Evolutionary conservation across 2,888 invertebrate species (phyloP).

Genomic region (Hetaerina titia): DNA sequence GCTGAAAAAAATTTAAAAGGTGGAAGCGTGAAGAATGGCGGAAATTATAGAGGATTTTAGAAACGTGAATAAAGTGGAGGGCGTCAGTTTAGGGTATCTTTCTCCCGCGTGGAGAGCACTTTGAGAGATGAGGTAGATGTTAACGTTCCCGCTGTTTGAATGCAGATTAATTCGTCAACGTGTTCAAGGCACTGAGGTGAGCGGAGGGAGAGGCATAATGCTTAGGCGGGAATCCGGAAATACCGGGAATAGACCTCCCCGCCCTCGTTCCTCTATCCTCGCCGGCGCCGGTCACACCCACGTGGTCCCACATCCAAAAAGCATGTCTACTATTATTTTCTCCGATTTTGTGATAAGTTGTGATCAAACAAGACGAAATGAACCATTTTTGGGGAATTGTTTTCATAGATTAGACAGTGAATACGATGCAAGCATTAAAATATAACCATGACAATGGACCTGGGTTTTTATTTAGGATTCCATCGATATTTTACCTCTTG

Average conservation of each 20-base stretch:
- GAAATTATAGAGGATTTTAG: background rate
- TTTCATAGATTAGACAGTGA: too few relatives aligned
- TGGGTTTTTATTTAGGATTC: too few relatives aligned
- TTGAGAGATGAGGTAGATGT: background rate
- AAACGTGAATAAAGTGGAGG: background rate
- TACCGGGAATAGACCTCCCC: background rate
- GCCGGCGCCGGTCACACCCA: background rate
- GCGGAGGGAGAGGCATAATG: background rate
- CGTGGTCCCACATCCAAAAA: background rate
- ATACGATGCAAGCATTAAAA: too few relatives aligned
- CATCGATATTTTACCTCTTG: too few relatives aligned
- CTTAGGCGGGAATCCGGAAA: background rate
- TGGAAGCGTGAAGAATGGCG: background rate
- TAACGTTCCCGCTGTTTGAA: background rate
- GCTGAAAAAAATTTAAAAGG: background rate
- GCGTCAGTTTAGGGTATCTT: background rate
- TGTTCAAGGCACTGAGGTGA: background rate
- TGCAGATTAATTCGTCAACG: constrained; percentile 35
- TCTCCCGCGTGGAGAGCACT: background rate
- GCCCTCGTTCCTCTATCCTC: background rate
- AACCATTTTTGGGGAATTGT: too few relatives aligned
- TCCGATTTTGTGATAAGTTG: too few relatives aligned
- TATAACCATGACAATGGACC: too few relatives aligned
- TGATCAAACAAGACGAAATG: too few relatives aligned
- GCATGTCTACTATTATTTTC: background rate